These are phyloP conservation scores for Micronisus gabar DNA, from an alignment of 2,113 vertebrate genomes.

Conservation along the genomic window DNA sequence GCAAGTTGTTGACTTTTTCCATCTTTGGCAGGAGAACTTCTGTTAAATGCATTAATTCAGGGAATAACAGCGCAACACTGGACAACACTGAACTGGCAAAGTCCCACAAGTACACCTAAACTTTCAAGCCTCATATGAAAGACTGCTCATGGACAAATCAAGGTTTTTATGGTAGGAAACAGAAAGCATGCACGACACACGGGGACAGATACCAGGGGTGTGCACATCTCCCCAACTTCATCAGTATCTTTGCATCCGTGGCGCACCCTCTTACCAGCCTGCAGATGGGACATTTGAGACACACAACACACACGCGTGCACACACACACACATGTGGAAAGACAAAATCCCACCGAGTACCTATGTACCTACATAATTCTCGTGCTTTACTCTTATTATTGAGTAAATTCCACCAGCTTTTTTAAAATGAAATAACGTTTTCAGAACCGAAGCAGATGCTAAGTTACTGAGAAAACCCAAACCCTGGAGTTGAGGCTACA, in stretches of 20 bases:
- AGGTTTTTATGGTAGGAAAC: neutral
- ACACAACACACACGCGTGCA: accelerated
- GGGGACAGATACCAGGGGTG: neutral
- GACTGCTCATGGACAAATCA: neutral
- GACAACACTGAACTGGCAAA: neutral
- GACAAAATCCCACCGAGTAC: neutral
- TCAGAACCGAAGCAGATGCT: neutral
- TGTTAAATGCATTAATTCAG: neutral
- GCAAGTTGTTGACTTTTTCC: neutral
- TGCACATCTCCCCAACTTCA: neutral
- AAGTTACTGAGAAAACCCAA: neutral
- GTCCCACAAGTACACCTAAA: neutral
- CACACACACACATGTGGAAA: neutral
- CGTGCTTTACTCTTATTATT: neutral
- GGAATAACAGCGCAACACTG: neutral
- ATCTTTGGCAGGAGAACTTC: neutral
- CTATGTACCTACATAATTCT: neutral
- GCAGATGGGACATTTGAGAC: neutral
- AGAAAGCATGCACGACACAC: neutral
- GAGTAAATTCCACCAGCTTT: neutral
- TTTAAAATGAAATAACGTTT: neutral
- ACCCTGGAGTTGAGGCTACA: neutral
- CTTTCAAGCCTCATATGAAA: neutral
- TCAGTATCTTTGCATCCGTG: neutral
- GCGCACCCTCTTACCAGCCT: neutral